These are phyloP conservation scores for Agonopterix arenella DNA, from an alignment of 2,888 invertebrate species.

Conservation along the genomic window DNA sequence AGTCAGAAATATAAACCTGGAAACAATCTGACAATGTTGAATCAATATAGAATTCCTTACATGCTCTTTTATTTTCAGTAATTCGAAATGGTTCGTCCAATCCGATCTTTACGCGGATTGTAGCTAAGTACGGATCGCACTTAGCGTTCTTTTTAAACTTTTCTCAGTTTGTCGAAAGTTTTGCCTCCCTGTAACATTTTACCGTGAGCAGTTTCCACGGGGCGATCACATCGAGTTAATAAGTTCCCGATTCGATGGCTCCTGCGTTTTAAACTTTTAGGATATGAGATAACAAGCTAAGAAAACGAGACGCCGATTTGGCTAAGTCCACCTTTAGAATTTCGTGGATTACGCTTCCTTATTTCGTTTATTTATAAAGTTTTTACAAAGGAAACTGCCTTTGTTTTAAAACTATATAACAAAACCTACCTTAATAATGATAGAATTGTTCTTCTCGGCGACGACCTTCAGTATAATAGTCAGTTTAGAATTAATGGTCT, in stretches of 20 bases:
- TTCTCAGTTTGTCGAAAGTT: conserved; percentile 66
- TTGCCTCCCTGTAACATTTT: conserved; percentile 73
- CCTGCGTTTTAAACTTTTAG: conserved; percentile 75
- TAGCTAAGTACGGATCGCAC: conserved; percentile 58
- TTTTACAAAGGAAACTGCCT: too few species aligned
- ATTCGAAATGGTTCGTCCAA: conserved; percentile 3
- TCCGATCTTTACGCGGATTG: conserved; percentile 6
- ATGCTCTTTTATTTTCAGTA: neutral
- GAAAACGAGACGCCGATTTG: conserved; percentile 66
- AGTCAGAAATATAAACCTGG: too few species aligned
- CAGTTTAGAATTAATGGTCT: too few species aligned
- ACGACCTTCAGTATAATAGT: too few species aligned
- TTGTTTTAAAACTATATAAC: too few species aligned
- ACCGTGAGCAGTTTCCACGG: conserved; percentile 62
- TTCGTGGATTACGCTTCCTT: neutral
- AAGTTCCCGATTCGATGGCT: conserved; percentile 73
- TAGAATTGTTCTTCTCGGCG: too few species aligned
- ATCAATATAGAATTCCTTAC: too few species aligned
- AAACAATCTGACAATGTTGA: too few species aligned
- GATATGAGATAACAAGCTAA: conserved; percentile 75
- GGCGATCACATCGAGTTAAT: conserved; percentile 76
- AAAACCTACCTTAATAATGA: too few species aligned
- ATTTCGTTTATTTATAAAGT: neutral
- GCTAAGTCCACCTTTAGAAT: conserved; percentile 57
- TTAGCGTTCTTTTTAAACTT: conserved; percentile 72